These are phyloP conservation scores for Drosophila eohydei DNA, from an alignment of 2,888 invertebrate genomes.

Conservation along the genomic window DNA sequence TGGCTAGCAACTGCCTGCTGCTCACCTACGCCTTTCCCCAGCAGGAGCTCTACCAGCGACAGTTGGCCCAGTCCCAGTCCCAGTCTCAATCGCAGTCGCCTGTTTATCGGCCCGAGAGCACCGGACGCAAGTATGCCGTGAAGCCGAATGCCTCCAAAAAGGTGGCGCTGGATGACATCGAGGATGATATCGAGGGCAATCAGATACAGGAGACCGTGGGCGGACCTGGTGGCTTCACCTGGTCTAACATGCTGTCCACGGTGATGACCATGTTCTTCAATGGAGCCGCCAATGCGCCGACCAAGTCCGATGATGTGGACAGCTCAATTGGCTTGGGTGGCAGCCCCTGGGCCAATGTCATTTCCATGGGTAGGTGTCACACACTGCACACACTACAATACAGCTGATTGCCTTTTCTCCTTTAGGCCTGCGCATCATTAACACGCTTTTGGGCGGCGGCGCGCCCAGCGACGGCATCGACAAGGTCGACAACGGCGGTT, in stretches of 20 bases:
- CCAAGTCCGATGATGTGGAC: constrained; percentile 92
- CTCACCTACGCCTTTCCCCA: constrained; percentile 90
- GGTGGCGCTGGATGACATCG: constrained; percentile 92
- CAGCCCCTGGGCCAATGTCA: constrained; percentile 95
- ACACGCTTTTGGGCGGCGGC: constrained; percentile 92
- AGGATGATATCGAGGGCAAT: constrained; percentile 91
- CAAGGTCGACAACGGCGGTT: constrained; percentile 94
- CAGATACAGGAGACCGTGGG: constrained; percentile 89
- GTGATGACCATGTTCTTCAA: constrained; percentile 95
- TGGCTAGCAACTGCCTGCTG: constrained; percentile 88
- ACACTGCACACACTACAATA: too few species aligned
- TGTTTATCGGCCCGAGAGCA: constrained; percentile 71
- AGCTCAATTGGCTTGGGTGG: constrained; percentile 88
- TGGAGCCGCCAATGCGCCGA: constrained; percentile 87
- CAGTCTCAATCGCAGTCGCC: constrained; percentile 75
- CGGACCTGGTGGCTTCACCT: constrained; percentile 91
- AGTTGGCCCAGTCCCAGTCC: constrained; percentile 48
- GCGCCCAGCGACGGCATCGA: constrained; percentile 93
- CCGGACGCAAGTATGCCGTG: constrained; percentile 91
- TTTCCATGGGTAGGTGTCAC: constrained; percentile 88
- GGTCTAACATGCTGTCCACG: constrained; percentile 94
- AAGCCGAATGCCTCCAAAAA: constrained; percentile 96
- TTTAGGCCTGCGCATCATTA: constrained; percentile 91
- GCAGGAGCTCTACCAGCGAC: constrained; percentile 80
- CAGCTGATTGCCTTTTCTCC: neutral